phyloP scores from a whole-genome alignment of 2,113 vertebrate species.

The Pluvianellus socialis region DNA sequence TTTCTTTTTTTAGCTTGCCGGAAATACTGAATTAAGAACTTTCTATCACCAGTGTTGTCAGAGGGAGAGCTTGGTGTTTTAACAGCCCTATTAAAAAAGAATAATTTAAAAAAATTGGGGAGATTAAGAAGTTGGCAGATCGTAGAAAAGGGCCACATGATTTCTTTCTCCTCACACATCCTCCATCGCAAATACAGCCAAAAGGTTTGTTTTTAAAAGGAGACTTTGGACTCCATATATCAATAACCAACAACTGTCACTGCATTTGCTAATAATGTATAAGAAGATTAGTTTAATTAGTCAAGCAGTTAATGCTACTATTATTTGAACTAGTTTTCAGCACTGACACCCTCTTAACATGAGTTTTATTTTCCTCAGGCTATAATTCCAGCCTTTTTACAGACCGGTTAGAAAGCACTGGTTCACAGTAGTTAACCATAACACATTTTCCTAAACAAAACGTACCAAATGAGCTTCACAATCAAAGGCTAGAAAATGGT shows the following conservation, averaged over 20 bases:
- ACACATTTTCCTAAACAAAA: background rate
- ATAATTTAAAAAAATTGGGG: background rate
- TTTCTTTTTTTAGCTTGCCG: background rate
- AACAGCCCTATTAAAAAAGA: background rate
- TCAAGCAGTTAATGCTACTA: slow-evolving; percentile 17
- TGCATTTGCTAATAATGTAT: slow-evolving; percentile 17
- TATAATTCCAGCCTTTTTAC: background rate
- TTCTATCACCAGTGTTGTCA: rapidly evolving
- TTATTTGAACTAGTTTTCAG: slow-evolving; percentile 41
- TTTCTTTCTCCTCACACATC: background rate
- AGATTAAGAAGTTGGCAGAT: background rate
- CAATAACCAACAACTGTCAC: slow-evolving; percentile 3
- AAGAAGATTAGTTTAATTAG: slow-evolving; percentile 44
- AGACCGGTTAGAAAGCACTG: background rate
- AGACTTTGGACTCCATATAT: background rate
- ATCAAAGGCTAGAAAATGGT: background rate
- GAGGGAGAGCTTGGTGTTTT: background rate
- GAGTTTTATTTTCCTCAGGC: background rate
- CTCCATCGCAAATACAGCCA: background rate
- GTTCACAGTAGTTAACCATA: background rate
- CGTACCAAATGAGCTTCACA: background rate
- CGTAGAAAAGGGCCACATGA: background rate
- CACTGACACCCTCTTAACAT: background rate
- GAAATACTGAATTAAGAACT: background rate
- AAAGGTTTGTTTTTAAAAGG: background rate